Evolutionary conservation across 2,888 invertebrate genomes (phyloP), one percentile per base, ranked within the genome.

Genomic region (Cheilosia vernalis): DNA sequence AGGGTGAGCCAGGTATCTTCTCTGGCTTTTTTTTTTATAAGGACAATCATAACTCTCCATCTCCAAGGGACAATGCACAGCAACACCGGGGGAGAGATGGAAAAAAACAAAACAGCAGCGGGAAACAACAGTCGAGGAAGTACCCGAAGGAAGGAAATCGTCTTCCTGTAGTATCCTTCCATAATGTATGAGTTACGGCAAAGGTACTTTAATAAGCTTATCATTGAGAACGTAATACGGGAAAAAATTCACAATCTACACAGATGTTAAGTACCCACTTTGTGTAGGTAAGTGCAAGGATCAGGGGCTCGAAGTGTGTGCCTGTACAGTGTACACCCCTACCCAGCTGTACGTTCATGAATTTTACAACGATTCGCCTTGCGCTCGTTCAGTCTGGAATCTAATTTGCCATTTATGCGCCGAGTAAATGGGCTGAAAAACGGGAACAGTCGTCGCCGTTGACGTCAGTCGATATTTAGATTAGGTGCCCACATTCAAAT

Each of bases 141-240:
- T 64, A 66, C 63, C 60, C 66, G 33, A 77, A 76, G 81, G 81
- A 85, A 81, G 85, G 85, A 85, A 85, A 70, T 85, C 81, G 55
- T 72, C 85, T 76, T 85, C 81, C 81, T 81, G 76, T 61, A 76
- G 85, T 67, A 85, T 85, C 85, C 76, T 85, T 85, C 85, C 85
- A 81, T 85, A 81, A 85, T 85, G 81, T 81, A 85, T 85, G 81
- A 85, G 67, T 85, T 72, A 85, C 81, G 81, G 85, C 81, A 81
- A 76, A 81, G 85, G 81, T 81, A 85, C 85, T 85, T 85, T 85
- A 85, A 85, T 85, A 85, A 85, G 85, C 85, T 85, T 85, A 85
- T 85, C 85, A 85, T 67, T 85, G 85, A 72, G 76, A 85, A 81
- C 70, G 70, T 76, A 81, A 77, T 76, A 81, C 76, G 70, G 76